These are phyloP conservation scores for Xanthorhoe designata DNA, from an alignment of 2,888 invertebrate genomes.

Conservation along the genomic window DNA sequence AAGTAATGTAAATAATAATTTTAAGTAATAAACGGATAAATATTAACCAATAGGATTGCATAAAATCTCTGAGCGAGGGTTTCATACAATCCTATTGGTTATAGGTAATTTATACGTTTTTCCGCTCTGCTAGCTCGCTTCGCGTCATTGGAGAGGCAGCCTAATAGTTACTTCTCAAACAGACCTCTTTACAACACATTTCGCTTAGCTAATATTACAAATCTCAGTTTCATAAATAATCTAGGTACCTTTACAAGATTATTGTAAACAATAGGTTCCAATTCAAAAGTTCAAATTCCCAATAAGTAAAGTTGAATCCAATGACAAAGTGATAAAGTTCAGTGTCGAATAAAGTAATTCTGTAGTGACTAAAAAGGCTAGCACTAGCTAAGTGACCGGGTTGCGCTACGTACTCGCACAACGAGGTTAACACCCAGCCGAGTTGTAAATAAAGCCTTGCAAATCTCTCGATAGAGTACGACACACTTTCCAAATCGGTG, in stretches of 20 bases:
- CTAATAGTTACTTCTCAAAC: neutral
- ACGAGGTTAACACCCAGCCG: conserved; percentile 73
- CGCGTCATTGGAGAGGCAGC: too few species aligned
- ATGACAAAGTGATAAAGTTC: conserved; percentile 9
- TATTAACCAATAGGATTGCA: too few species aligned
- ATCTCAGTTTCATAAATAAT: neutral
- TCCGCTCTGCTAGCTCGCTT: too few species aligned
- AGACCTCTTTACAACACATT: neutral
- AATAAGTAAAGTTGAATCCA: conserved; percentile 2
- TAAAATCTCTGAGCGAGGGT: too few species aligned
- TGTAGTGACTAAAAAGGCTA: conserved; percentile 19
- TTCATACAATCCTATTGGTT: too few species aligned
- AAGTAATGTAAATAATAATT: too few species aligned
- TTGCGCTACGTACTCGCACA: conserved; percentile 74
- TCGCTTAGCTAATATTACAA: neutral
- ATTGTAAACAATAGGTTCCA: neutral
- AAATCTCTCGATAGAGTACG: conserved; percentile 54
- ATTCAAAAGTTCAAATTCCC: neutral
- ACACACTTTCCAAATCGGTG: conserved; percentile 63
- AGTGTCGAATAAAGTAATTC: conserved; percentile 9
- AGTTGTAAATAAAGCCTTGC: conserved; percentile 66
- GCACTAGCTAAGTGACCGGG: conserved; percentile 77
- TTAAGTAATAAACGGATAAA: too few species aligned
- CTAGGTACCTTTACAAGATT: neutral
- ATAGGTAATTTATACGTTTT: too few species aligned